Evolutionary conservation across 2,888 invertebrate genomes (phyloP), one percentile per base, ranked within the genome.

Genomic region (Pecten maximus): DNA sequence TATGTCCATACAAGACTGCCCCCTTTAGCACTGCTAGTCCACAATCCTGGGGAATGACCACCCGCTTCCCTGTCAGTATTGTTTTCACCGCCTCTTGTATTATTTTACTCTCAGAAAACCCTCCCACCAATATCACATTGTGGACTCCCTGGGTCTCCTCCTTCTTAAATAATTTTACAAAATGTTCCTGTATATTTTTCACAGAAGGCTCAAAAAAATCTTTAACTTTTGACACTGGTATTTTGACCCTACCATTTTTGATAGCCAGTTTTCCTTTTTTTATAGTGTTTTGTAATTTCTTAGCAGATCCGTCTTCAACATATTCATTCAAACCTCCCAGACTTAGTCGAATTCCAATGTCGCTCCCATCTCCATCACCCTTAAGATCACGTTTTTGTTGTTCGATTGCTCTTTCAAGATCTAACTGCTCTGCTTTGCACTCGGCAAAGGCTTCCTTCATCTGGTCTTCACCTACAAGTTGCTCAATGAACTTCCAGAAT

Each of bases 1-100:
- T 91, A 86, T 92, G 91, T 16, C 93, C 94, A 88, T 91, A 93
- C 39, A 93, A 60, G 0, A 94, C 93, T 3, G 93, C 94, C 0
- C 91, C 91, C 40, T 90, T 87, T 23, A 92, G 50, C 19, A 92
- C 92, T 40, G 88, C 89, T 8, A 91, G 87, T n/a, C 92, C 92
- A 10, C 90, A 88, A 23, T 92, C 91, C 2, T 44, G 87, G 40
- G 90, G 90, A 40, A 89, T 88, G 8, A 89, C 74, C 39, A 91
- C 74, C n/a, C 40, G 89, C 35, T 86, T 89, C 15, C 87, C 39
- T n/a, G 74, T 40, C 86, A 92, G 89, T 0, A 50, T 40, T 19
- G 88, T n/a, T 10, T 87, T 89, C 8, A 92, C 35, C 0, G 88
- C 19, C 40, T n/a, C 74, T 19, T 74, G 54, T 10, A 92, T 90